phyloP scores from a whole-genome alignment of 2,888 invertebrate species.

The Orthosia gracilis region DNA sequence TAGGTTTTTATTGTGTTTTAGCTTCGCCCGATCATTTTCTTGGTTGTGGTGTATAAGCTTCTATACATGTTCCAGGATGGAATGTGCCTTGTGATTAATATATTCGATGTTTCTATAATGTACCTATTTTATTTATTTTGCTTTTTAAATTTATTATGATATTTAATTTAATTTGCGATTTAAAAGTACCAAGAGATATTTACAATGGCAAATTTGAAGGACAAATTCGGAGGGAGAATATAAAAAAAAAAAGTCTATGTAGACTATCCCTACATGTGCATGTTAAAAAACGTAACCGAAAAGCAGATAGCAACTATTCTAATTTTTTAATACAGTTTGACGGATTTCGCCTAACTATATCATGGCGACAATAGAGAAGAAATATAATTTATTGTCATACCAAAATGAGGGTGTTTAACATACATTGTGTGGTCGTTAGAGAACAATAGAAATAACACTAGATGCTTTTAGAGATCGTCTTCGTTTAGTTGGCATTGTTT shows the following conservation, averaged over 20 bases:
- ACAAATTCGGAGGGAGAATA: background rate
- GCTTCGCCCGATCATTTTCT: conserved; percentile 45
- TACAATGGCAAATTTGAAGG: background rate
- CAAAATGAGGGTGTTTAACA: conserved; percentile 11
- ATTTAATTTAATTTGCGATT: conserved; percentile 24
- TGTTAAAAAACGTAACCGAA: conserved; percentile 7
- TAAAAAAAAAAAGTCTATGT: no score
- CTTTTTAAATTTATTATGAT: conserved; percentile 33
- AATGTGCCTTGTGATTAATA: conserved; percentile 51
- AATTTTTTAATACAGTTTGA: conserved; percentile 1
- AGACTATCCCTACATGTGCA: conserved; percentile 10
- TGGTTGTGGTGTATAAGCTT: conserved; percentile 53
- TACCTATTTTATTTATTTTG: conserved; percentile 47
- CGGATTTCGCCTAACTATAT: background rate
- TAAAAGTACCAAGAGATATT: background rate
- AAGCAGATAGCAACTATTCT: background rate
- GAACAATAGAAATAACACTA: background rate
- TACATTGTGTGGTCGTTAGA: conserved; percentile 4
- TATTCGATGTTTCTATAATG: conserved; percentile 28
- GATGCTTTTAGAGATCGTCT: conserved; percentile 6
- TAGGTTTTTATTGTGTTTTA: conserved; percentile 8
- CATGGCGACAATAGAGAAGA: conserved; percentile 4
- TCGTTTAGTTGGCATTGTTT: background rate
- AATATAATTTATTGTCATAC: background rate
- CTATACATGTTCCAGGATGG: conserved; percentile 37